Base-by-base conservation (phyloP, 35 echinoderm and acorn worm genomes). In the Lytechinus pictus region DNA sequence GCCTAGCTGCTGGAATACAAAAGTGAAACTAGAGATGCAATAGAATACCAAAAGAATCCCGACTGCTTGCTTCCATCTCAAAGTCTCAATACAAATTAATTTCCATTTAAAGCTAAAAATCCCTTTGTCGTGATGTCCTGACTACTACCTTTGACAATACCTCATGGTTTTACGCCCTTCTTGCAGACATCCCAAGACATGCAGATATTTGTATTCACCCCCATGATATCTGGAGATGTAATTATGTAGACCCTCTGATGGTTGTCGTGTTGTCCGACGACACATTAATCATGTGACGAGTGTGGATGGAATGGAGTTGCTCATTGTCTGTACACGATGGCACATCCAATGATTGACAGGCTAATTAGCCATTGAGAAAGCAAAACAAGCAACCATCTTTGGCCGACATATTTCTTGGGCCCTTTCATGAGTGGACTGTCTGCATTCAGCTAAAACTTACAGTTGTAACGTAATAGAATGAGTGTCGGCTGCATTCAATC, bases 231-330 rank as follows among this genome's bases (percentile, higher is more conserved):
- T 79, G 66, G 66, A 79, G 21, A 79, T 79, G 66, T 79, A 79
- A 79, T 79, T 79, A 79, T 79, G n/a, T 24, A 16, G 21, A 79
- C 66, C 21, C 66, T 7, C 3, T 16, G 12, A 79, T 79, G 66
- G 14, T 79, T 79, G 66, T 79, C 66, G 21, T 79, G 66, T 79
- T 79, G 66, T 79, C 66, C 66, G 19, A 79, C 21, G 66, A 79
- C 19, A 79, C 66, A 79, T 79, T 79, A 79, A 79, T 79, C 66
- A 79, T 79, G 66, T 79, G 66, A 79, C 66, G 16, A 79, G 66
- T n/a, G 66, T 7, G 1, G 19, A n/a, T 79, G 16, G 66, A 79
- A 79, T 79, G 19, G 66, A 79, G 66, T 24, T 79, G 5, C 66
- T 79, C 66, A 79, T n/a, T 14, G 66, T 79, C 66, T 79, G 66